Evolutionary conservation across 2,113 vertebrate genomes (phyloP), one percentile per base, ranked within the genome.

Genomic region (Oreotragus oreotragus): DNA sequence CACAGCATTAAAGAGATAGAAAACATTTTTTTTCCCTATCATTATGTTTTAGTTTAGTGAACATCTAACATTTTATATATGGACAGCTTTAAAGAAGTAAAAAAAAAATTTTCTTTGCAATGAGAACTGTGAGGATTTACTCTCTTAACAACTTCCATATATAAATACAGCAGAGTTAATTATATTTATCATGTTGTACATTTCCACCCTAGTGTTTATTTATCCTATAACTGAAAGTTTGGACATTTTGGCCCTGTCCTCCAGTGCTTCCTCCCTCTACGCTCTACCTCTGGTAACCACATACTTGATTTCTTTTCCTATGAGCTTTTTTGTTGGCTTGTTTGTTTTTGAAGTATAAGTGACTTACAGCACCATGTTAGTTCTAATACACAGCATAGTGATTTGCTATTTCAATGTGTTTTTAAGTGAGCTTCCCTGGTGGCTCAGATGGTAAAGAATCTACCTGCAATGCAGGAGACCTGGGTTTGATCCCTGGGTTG

Each of bases 21-120:
- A 81, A 81, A 36, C 21, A 4, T 53, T 51, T 80, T 28, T 33
- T n/a, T 7, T 6, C 30, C 30, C 19, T 70, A 70, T 39, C 66
- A 23, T 70, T 70, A 23, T 39, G 66, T 70, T 39, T 70, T 39
- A 70, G 64, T 70, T 70, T 12, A 23, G 19, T 23, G 66, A 70
- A 70, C 66, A 23, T 70, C n/a, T 5, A 70, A 70, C 66, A 70
- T 70, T 70, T 70, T 70, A 36, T 70, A 39, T 70, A 70, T 39
- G 66, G n/a, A 70, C 66, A 70, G 66, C 66, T 70, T 70, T 70
- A 23, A 23, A 70, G n/a, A 70, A 70, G 66, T 70, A 70, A 5
- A 70, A 70, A 36, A 21, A 70, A 1, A 4, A 0, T 11, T 27
- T 70, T 12, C n/a, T n/a, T 70, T 12, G 2, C 1, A 21, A 23